Evolutionary conservation across 2,888 invertebrate species (phyloP).

Genomic region (Horisme vitalbata): DNA sequence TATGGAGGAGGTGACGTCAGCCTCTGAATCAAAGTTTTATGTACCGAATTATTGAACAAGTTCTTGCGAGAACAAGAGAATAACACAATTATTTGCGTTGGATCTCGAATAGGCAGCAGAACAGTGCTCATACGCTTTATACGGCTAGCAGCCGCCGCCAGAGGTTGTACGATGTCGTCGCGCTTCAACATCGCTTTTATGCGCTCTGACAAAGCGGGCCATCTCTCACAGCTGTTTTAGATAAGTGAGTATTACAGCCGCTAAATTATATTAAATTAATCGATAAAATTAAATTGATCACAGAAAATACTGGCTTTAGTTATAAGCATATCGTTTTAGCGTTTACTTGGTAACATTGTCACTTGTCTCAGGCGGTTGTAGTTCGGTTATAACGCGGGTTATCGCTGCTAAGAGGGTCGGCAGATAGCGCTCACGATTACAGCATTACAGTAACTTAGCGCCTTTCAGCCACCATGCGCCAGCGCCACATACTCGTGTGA

Average conservation of each 20-base stretch:
- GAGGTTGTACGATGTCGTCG: constrained; percentile 9
- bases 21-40: no score
- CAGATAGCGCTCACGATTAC: constrained; percentile 14
- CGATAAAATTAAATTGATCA: no score
- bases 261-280: not conserved
- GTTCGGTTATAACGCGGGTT: constrained; percentile 12
- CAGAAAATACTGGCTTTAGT: no score
- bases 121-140: constrained; percentile 1
- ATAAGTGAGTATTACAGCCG: not conserved
- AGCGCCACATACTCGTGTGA: no score
- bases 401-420: constrained; percentile 28
- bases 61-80: no score
- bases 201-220: constrained; percentile 7
- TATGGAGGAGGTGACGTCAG: no score
- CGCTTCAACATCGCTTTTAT: not conserved
- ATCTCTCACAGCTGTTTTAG: not conserved
- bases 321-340: no score
- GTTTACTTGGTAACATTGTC: constrained; percentile 7
- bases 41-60: no score
- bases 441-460: constrained; percentile 4
- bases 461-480: not conserved
- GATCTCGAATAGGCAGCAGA: constrained; percentile 1
- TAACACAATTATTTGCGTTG: not conserved
- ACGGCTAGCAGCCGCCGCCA: not conserved
- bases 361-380: not conserved